Percentiles rank a stretch among this genome's conserved stretches.
Evolutionary conservation across 1,140 invertebrate genomes (phyloP).

Genomic region (Prorops nasuta): DNA sequence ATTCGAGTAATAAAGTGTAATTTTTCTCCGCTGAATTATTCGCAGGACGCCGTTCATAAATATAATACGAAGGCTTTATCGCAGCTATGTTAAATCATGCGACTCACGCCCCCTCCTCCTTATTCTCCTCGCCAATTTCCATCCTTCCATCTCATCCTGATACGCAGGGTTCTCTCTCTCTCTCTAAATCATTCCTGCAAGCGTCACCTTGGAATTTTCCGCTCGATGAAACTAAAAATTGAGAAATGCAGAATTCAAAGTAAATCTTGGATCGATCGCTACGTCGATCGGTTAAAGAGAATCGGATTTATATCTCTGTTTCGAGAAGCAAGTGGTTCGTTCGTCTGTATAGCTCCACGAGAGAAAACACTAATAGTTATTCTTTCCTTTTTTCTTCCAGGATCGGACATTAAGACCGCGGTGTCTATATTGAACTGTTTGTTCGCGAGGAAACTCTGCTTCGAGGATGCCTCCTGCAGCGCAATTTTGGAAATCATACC

Average conservation of each 20-base stretch:
- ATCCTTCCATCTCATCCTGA: slow-evolving; percentile 3
- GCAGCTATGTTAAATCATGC: slow-evolving; percentile 18
- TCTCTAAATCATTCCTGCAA: too few relatives aligned
- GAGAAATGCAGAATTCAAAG: too few relatives aligned
- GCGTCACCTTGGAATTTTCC: background rate
- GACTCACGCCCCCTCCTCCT: background rate
- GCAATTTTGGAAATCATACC: slow-evolving; percentile 86
- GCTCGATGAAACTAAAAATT: background rate
- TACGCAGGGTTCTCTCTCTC: too few relatives aligned
- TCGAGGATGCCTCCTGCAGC: slow-evolving; percentile 82
- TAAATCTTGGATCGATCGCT: background rate
- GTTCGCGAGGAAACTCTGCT: slow-evolving; percentile 78
- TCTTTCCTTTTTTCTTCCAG: slow-evolving; percentile 57
- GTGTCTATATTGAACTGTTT: slow-evolving; percentile 82
- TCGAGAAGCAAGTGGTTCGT: too few relatives aligned
- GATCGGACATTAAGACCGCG: slow-evolving; percentile 69
- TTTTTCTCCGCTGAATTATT: slow-evolving; percentile 16
- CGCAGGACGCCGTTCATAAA: slow-evolving; percentile 13
- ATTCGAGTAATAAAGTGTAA: slow-evolving; percentile 20
- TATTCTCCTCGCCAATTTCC: background rate
- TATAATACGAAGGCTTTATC: slow-evolving; percentile 23
- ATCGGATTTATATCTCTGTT: background rate
- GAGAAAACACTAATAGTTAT: background rate
- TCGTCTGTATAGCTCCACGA: background rate
- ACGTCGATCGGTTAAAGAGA: background rate